phyloP scores from a whole-genome alignment of 2,113 vertebrate genomes.

The Nycticebus coucang region DNA sequence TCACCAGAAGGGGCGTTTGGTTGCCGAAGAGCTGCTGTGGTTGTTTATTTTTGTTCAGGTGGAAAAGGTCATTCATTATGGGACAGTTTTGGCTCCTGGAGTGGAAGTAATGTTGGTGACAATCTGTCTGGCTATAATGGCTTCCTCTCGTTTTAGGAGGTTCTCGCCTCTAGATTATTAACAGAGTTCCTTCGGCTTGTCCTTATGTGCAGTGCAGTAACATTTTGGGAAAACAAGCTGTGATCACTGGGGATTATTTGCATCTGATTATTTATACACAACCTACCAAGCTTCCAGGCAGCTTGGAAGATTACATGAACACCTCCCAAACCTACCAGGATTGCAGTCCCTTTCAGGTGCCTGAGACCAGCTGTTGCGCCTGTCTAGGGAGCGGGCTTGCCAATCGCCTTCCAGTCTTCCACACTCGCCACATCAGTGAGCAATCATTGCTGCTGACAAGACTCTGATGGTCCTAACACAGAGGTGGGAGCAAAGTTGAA shows the following conservation, averaged over 20 bases:
- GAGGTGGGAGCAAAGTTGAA: slow-evolving; percentile 59
- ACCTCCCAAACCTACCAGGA: slow-evolving; percentile 11
- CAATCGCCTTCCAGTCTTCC: slow-evolving; percentile 45
- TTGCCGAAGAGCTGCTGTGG: neutral
- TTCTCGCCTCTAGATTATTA: slow-evolving; percentile 32
- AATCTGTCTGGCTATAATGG: neutral
- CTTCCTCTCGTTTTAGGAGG: slow-evolving; percentile 4
- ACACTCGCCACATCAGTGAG: slow-evolving; percentile 16
- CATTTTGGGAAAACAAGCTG: slow-evolving; percentile 60
- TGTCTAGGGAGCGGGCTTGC: slow-evolving; percentile 31
- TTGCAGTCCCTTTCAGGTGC: neutral
- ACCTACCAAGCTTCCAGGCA: slow-evolving; percentile 44
- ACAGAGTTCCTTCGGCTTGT: slow-evolving; percentile 32
- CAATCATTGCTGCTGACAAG: slow-evolving; percentile 55
- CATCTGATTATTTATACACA: slow-evolving; percentile 59
- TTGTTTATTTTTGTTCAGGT: slow-evolving; percentile 61
- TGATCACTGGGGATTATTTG: slow-evolving; percentile 57
- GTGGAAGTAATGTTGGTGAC: neutral
- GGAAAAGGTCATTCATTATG: slow-evolving; percentile 59
- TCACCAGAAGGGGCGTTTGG: slow-evolving; percentile 52
- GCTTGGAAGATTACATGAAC: slow-evolving; percentile 60
- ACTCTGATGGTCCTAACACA: slow-evolving; percentile 32
- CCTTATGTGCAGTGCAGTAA: slow-evolving; percentile 43
- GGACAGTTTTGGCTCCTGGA: slow-evolving; percentile 9
- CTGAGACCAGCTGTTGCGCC: slow-evolving; percentile 22